phyloP scores from a whole-genome alignment of 2,888 invertebrate species.

The Eupsilia transversa region DNA sequence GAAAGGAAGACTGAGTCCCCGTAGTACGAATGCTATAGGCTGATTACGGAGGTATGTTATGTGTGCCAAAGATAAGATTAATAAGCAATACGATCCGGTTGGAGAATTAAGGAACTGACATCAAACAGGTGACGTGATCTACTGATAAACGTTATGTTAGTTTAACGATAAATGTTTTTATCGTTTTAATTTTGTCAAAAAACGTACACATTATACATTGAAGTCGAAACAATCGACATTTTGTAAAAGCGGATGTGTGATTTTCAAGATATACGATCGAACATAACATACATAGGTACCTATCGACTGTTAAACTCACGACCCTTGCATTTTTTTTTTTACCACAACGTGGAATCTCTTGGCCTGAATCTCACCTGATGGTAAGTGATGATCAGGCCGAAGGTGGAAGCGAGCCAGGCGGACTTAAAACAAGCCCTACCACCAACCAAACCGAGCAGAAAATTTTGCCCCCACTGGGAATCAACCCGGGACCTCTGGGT shows the following conservation, averaged over 20 bases:
- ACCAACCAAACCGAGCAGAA: too few species aligned
- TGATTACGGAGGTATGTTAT: too few species aligned
- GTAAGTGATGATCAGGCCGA: too few species aligned
- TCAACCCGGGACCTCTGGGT: too few species aligned
- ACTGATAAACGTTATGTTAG: neutral
- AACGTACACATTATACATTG: too few species aligned
- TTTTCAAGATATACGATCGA: neutral
- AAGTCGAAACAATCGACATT: neutral
- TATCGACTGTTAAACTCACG: neutral
- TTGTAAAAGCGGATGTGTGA: neutral
- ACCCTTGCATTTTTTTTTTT: too few species aligned
- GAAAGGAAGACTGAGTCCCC: neutral
- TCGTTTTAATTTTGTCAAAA: neutral
- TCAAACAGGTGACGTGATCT: neutral
- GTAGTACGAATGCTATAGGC: neutral
- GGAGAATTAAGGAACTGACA: neutral
- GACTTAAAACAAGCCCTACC: too few species aligned
- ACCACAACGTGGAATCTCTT: too few species aligned
- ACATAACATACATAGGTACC: neutral
- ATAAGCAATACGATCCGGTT: neutral
- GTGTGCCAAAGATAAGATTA: neutral
- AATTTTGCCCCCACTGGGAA: too few species aligned
- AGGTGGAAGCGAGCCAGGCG: too few species aligned
- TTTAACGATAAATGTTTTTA: neutral
- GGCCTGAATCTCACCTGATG: too few species aligned